Evolutionary conservation across 2,113 vertebrate genomes (phyloP), one percentile per base, ranked within the genome.

Genomic region (Vulpes vulpes): DNA sequence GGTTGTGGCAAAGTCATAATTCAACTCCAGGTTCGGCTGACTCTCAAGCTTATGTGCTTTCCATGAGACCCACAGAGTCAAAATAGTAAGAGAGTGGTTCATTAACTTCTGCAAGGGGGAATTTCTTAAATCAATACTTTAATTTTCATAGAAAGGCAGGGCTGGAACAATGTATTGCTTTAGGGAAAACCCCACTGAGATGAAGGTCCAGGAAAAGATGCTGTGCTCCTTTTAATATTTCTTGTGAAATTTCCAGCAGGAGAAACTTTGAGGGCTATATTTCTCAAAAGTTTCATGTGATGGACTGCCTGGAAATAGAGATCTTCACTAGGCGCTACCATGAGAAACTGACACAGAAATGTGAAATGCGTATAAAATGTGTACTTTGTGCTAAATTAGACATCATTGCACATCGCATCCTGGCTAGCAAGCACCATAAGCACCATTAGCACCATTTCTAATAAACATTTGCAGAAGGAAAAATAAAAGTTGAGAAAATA

Each of bases 121-220:
- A 35, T 90, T 84, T 88, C 94, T 92, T 65, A 62, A 90, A 89
- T 97, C 53, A 91, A 82, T 86, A 97, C 35, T 93, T 97, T 91
- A 95, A 89, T 93, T 93, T 93, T 84, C 95, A 76, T 90, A 79
- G 27, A 73, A 94, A 96, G 38, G 10, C 38, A 93, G 25, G 69
- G 35, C 19, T 96, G 53, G 30, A 87, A 89, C 35, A 94, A 87
- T 38, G 5, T 53, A 94, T 87, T 62, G 55, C 51, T 97, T 87
- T 76, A 78, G 87, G 91, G 15, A 73, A 92, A 89, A 90, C 11
- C 25, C 65, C 19, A 95, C 15, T 1, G 9, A 76, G 57, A 84
- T 85, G 53, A 94, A 98, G 27, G 59, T 59, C 22, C 74, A 85
- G 51, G 32, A 82, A 91, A 96, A 92, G 43, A 69, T 25, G 2